These are phyloP conservation scores for Trissoscelio sp. DNA, from an alignment of 2,888 invertebrate genomes.

Conservation along the genomic window DNA sequence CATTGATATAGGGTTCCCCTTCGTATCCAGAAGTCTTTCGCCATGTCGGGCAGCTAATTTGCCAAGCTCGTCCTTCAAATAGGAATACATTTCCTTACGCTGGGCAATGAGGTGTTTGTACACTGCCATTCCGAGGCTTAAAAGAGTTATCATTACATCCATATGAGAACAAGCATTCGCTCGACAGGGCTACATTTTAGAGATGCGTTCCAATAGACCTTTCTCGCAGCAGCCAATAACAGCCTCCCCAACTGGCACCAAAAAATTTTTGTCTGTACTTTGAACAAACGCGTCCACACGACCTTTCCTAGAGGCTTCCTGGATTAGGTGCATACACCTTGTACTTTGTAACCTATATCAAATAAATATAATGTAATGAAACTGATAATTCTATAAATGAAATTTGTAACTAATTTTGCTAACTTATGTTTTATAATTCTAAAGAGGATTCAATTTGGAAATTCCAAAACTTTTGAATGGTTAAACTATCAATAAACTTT, in stretches of 20 bases:
- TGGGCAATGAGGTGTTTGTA: slow-evolving; percentile 86
- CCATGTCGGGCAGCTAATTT: slow-evolving; percentile 85
- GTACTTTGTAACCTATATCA: slow-evolving; percentile 86
- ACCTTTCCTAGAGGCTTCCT: slow-evolving; percentile 87
- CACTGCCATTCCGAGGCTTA: slow-evolving; percentile 88
- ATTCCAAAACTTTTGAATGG: too few relatives aligned
- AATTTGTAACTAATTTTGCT: too few relatives aligned
- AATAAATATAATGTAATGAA: too few relatives aligned
- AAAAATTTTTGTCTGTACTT: slow-evolving; percentile 93
- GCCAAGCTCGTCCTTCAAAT: slow-evolving; percentile 85
- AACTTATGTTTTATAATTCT: too few relatives aligned
- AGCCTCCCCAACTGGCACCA: slow-evolving; percentile 93
- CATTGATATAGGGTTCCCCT: slow-evolving; percentile 89
- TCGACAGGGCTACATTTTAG: slow-evolving; percentile 89
- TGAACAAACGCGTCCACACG: slow-evolving; percentile 92
- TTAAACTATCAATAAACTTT: too few relatives aligned
- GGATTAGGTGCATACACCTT: slow-evolving; percentile 87
- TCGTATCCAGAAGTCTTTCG: slow-evolving; percentile 86
- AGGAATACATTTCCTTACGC: slow-evolving; percentile 86
- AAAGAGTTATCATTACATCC: slow-evolving; percentile 90
- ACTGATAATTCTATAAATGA: too few relatives aligned
- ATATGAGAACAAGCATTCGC: slow-evolving; percentile 89
- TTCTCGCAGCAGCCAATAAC: slow-evolving; percentile 89
- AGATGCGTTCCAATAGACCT: slow-evolving; percentile 86
- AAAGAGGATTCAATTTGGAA: too few relatives aligned